Base-by-base conservation (phyloP, 2,113 vertebrate species). In the Beaufortia kweichowensis region DNA sequence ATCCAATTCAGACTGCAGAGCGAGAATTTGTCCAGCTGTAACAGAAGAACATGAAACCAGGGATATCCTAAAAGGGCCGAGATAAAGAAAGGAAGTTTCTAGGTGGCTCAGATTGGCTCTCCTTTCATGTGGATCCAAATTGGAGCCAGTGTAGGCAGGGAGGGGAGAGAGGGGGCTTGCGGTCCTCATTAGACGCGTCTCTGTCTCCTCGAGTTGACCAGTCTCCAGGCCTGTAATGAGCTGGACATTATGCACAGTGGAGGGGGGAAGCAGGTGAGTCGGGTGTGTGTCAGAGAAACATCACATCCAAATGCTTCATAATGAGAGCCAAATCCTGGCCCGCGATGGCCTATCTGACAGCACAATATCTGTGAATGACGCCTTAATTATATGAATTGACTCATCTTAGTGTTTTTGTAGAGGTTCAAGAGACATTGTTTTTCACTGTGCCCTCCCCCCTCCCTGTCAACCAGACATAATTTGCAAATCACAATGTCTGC, bases 351-450 rank as follows among this genome's bases (percentile, higher is more conserved):
- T 60, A 57, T 71, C 59, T 80, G 75, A 82, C 77, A 78, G 77
- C 56, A 76, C 24, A 57, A 56, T 23, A 66, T 71, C 67, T 80
- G 68, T 70, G 60, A 66, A 72, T 78, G 80, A 82, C 72, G 57
- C 71, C 70, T 79, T 76, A 85, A 75, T 63, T 65, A 76, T 21
- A 80, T 83, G 57, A 73, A 85, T 29, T 29, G 65, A 66, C 39
- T 78, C 85, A 84, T 85, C 87, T 88, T 79, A 76, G 64, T 65
- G 57, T 70, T 79, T 79, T 76, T 60, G 21, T 33, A 78, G 80
- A 29, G 63, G 86, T 79, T 79, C 65, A 76, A 86, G 79, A 84
- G 79, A 81, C 72, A 80, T 7, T 66, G 82, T 71, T 84, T 84
- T 9, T 53, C 29, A 64, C 83, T 39, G 63, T 82, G 60, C 79